These are phyloP conservation scores for Enoplosus armatus DNA, from an alignment of 2,797 vertebrate species.

Conservation along the genomic window DNA sequence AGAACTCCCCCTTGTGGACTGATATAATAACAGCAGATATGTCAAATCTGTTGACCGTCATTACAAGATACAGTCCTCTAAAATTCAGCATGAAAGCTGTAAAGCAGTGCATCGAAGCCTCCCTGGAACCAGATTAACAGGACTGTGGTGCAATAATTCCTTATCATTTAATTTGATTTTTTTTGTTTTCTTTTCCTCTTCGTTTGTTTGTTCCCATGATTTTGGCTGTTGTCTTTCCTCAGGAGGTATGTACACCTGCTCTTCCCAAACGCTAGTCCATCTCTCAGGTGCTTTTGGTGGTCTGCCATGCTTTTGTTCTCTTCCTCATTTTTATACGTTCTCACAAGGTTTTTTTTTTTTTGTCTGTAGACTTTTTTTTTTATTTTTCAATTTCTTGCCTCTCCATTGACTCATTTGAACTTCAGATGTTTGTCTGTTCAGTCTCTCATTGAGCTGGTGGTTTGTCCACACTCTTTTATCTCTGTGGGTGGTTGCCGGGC, in stretches of 20 bases:
- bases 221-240: conserved; percentile 98
- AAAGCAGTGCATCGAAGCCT: conserved; percentile 76
- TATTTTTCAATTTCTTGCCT: conserved; percentile 77
- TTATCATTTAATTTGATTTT: conserved; percentile 92
- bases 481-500: conserved; percentile 70
- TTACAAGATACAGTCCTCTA: background rate
- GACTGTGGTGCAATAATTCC: conserved; percentile 85
- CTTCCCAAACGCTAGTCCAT: conserved; percentile 86
- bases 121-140: conserved; percentile 69
- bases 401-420: conserved; percentile 81
- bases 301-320: conserved; percentile 84
- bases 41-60: conserved; percentile 2
- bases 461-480: conserved; percentile 70
- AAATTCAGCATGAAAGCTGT: conserved; percentile 48
- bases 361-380: conserved; percentile 64
- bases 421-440: conserved; percentile 75
- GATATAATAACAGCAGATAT: conserved; percentile 22
- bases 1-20: conserved; percentile 72
- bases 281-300: conserved; percentile 89
- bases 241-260: conserved; percentile 98
- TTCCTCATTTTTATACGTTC: conserved; percentile 65
- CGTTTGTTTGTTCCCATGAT: conserved; percentile 95
- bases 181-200: conserved; percentile 91
- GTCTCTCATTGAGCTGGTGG: conserved; percentile 77
- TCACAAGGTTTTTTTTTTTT: conserved; percentile 65